A percentile compares a stretch with the other conserved stretches of the same genome.
Conservation (phyloP, 2,113 vertebrate genomes). For the Hippocampus abdominalis region DNA sequence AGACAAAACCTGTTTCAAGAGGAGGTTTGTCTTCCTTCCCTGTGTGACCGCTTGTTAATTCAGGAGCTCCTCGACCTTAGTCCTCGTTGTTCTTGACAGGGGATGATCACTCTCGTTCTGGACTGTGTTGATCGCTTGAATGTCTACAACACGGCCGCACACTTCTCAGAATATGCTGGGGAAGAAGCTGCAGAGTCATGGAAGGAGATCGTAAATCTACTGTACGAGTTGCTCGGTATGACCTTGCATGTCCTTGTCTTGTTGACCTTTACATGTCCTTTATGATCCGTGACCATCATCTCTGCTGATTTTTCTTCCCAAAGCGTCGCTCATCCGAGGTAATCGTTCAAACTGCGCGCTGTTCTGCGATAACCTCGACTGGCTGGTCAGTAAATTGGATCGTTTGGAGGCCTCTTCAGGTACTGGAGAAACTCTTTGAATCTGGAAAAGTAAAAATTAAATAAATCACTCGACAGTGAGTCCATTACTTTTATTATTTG, state of each 20-base stretch:
- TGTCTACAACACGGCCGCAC: constrained; percentile 87
- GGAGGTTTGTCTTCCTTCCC: constrained; percentile 71
- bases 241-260: no score
- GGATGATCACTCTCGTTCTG: constrained; percentile 87
- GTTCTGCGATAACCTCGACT: constrained; percentile 89
- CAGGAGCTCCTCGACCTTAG: background rate
- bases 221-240: constrained; percentile 86
- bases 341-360: constrained; percentile 88
- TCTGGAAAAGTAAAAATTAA: background rate
- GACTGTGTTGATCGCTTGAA: constrained; percentile 90
- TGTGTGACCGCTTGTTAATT: background rate
- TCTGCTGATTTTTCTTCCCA: constrained; percentile 1
- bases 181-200: constrained; percentile 89
- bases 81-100: constrained; percentile 62
- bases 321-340: constrained; percentile 87
- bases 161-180: constrained; percentile 87
- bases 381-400: constrained; percentile 92
- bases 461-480: no score
- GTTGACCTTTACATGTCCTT: background rate
- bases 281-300: background rate
- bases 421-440: constrained; percentile 42
- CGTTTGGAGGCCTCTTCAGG: constrained; percentile 90
- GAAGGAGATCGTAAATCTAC: constrained; percentile 90
- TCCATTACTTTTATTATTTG: no score
- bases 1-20: constrained; percentile 92